Conservation (phyloP, 2,797 vertebrate genomes). For the Benthosema pterotum region DNA sequence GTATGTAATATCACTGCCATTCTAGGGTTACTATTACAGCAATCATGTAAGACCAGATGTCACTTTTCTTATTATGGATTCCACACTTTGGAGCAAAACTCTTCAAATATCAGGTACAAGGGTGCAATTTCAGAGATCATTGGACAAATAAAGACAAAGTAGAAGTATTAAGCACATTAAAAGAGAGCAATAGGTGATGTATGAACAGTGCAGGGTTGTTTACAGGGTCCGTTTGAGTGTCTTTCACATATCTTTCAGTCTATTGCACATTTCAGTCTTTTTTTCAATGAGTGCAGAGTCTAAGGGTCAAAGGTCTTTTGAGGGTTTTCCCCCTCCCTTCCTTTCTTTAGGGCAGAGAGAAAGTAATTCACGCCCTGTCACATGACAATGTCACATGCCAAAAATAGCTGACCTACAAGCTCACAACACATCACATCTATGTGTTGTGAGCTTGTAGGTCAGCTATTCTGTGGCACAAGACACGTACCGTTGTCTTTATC, state of each 20-base stretch:
- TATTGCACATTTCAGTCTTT: constrained; percentile 67
- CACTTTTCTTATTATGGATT: background rate
- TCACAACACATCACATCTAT: too few species aligned
- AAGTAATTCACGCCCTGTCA: too few species aligned
- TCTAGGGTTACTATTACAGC: constrained; percentile 50
- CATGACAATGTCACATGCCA: too few species aligned
- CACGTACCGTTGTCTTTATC: too few species aligned
- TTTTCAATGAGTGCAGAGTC: constrained; percentile 43
- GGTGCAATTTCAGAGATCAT: background rate
- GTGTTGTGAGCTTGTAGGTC: too few species aligned
- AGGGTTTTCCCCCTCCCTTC: background rate
- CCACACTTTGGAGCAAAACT: constrained; percentile 21
- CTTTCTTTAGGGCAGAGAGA: constrained; percentile 19
- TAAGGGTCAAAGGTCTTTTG: constrained; percentile 23
- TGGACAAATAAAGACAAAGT: constrained; percentile 14
- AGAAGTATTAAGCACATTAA: constrained; percentile 29
- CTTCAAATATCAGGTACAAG: constrained; percentile 26
- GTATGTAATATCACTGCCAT: background rate
- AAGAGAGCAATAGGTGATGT: constrained; percentile 26
- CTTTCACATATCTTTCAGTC: constrained; percentile 59
- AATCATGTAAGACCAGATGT: constrained; percentile 1
- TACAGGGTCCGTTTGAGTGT: constrained; percentile 14
- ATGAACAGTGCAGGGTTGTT: constrained; percentile 45
- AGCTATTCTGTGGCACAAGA: too few species aligned
- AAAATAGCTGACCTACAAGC: too few species aligned